Evolutionary conservation across 2,888 invertebrate species (phyloP), one percentile per base, ranked within the genome.

Genomic region (Mythimna vitellina): DNA sequence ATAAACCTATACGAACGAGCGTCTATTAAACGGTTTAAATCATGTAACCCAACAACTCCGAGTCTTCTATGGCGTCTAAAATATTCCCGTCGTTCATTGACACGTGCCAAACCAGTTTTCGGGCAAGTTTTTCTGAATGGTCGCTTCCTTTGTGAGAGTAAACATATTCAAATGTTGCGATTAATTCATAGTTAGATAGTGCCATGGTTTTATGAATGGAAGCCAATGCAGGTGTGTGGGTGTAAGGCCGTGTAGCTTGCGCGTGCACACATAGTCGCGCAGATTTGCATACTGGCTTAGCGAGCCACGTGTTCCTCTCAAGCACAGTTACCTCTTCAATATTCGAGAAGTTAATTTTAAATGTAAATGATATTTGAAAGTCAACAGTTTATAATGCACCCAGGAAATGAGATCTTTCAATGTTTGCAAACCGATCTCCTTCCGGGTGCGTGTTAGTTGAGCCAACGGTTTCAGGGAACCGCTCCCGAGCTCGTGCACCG

Each of bases 121-220:
- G 91, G 93, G 92, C 93, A 86, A 93, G 94, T 94, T 95, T 95
- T 95, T 94, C 93, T 95, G 91, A 96, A 96, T 95, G 96, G 95
- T 92, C 93, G 95, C 94, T 95, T 95, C 96, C 94, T 95, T 95
- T 95, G 95, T 95, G 87, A 94, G 94, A 92, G 94, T 95, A 94
- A 95, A 95, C 95, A 94, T 95, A 96, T 96, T 96, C 95, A 95
- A 96, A 96, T 95, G 95, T 96, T 95, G 96, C 96, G 95, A 96
- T 96, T 96, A 96, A 96, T 96, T 96, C 96, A 96, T 95, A 91
- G 95, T 93, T 94, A 92, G 94, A 93, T 95, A 94, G 94, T 94
- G 91, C 92, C 92, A 92, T 91, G 94, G 89, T 94, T 95, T 96
- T 96, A 96, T 96, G 96, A 96, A 96, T 96, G 96, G 95, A 94